phyloP scores from a whole-genome alignment of 2,888 invertebrate species.

The Griposia aprilina region DNA sequence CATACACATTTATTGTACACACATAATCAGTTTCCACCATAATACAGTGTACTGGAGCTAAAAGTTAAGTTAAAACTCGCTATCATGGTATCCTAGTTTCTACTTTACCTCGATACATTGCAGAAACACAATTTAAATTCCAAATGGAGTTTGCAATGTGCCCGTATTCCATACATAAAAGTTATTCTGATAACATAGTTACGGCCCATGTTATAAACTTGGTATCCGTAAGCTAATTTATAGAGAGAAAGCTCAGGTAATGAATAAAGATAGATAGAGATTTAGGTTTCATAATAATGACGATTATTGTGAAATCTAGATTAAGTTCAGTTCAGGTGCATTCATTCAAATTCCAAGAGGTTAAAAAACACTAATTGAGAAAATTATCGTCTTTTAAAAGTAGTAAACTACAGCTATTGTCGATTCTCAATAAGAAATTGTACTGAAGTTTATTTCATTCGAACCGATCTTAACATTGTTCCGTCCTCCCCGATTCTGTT shows the following conservation, averaged over 20 bases:
- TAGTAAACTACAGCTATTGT: background rate
- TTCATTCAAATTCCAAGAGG: background rate
- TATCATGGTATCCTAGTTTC: constrained; percentile 34
- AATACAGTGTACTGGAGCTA: background rate
- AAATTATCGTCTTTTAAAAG: background rate
- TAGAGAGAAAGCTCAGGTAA: background rate
- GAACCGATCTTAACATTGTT: constrained; percentile 31
- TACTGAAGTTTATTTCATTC: constrained; percentile 19
- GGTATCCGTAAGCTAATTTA: constrained; percentile 1
- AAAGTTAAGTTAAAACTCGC: constrained; percentile 36
- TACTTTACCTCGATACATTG: constrained; percentile 47
- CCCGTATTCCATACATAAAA: constrained; percentile 23
- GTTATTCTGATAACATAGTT: constrained; percentile 45
- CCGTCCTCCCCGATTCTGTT: constrained; percentile 18
- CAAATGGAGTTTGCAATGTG: constrained; percentile 48
- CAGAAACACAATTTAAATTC: constrained; percentile 59
- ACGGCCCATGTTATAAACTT: constrained; percentile 21
- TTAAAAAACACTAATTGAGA: background rate
- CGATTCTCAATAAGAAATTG: constrained; percentile 5
- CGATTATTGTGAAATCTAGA: background rate
- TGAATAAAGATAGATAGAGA: background rate
- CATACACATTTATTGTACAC: background rate
- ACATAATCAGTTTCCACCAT: constrained; percentile 16
- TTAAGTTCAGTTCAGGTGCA: background rate
- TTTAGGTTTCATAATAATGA: too few relatives aligned